These are phyloP conservation scores for Oostethus manadensis DNA, from an alignment of 2,113 vertebrate species.

Conservation along the genomic window DNA sequence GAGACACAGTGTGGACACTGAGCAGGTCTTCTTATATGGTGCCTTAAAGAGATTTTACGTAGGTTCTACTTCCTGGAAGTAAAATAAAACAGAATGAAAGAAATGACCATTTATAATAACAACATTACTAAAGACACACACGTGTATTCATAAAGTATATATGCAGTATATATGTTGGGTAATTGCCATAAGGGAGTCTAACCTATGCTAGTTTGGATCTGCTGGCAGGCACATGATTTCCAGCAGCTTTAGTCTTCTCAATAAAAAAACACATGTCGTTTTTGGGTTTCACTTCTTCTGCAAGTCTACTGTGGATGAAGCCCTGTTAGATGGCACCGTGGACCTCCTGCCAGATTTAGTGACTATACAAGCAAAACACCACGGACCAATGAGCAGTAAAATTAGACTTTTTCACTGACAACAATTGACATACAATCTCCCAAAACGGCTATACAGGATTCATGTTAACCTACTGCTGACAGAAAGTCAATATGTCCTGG, in stretches of 20 bases:
- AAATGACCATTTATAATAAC: too few relatives aligned
- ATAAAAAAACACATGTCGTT: background rate
- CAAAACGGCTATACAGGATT: background rate
- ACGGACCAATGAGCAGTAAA: background rate
- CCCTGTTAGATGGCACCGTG: background rate
- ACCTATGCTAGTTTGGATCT: too few relatives aligned
- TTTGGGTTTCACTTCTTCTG: too few relatives aligned
- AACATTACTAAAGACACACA: too few relatives aligned
- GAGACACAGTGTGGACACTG: background rate
- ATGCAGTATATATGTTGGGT: too few relatives aligned
- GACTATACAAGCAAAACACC: background rate
- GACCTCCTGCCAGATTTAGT: background rate
- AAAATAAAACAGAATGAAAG: background rate
- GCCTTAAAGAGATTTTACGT: too few relatives aligned
- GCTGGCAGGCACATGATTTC: background rate
- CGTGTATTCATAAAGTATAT: too few relatives aligned
- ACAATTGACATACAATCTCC: background rate
- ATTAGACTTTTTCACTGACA: background rate
- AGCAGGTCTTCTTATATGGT: background rate
- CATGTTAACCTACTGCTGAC: background rate
- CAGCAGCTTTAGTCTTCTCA: background rate
- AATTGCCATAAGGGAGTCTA: too few relatives aligned
- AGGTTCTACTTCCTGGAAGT: background rate
- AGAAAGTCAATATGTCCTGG: too few relatives aligned
- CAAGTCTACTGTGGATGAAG: too few relatives aligned